Evolutionary conservation across 2,797 vertebrate species (phyloP).

Genomic region (Brachymystax lenok): DNA sequence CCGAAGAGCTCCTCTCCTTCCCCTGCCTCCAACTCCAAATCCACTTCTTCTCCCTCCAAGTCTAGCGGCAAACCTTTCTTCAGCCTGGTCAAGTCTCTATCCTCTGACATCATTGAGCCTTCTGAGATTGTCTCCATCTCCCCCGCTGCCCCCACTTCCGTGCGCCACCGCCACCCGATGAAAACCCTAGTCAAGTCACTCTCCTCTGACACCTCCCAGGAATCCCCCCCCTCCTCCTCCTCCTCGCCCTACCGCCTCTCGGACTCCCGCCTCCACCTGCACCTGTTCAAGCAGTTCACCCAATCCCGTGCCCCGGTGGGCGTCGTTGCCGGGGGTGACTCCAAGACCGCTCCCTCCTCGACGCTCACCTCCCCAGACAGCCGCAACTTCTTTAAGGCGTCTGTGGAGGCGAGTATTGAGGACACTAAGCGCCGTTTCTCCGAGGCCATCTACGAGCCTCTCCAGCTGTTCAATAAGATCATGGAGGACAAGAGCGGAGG

Average conservation of each 20-base stretch:
- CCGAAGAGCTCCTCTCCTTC: conserved; percentile 59
- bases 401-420: conserved; percentile 92
- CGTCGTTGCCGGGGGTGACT: conserved; percentile 71
- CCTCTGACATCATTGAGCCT: conserved; percentile 86
- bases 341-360: conserved; percentile 94
- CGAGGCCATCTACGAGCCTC: conserved; percentile 92
- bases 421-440: conserved; percentile 95
- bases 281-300: conserved; percentile 95
- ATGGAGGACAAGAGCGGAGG: conserved; percentile 90
- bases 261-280: conserved; percentile 92
- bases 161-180: conserved; percentile 88
- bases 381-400: conserved; percentile 94
- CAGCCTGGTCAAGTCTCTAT: conserved; percentile 87
- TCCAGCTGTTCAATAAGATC: conserved; percentile 95
- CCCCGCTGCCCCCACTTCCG: conserved; percentile 42
- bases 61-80: conserved; percentile 84
- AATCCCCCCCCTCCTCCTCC: conserved; percentile 64
- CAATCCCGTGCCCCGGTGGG: conserved; percentile 81
- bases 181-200: conserved; percentile 94
- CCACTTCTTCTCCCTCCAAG: conserved; percentile 75
- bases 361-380: conserved; percentile 88
- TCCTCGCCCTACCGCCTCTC: conserved; percentile 73
- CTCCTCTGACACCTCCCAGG: conserved; percentile 91
- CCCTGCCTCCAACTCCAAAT: conserved; percentile 40
- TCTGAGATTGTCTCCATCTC: conserved; percentile 62